Percentiles rank a stretch among this genome's conserved stretches.
Evolutionary conservation across 2,797 vertebrate species (phyloP).

Genomic region (Melanotaenia boesemani): DNA sequence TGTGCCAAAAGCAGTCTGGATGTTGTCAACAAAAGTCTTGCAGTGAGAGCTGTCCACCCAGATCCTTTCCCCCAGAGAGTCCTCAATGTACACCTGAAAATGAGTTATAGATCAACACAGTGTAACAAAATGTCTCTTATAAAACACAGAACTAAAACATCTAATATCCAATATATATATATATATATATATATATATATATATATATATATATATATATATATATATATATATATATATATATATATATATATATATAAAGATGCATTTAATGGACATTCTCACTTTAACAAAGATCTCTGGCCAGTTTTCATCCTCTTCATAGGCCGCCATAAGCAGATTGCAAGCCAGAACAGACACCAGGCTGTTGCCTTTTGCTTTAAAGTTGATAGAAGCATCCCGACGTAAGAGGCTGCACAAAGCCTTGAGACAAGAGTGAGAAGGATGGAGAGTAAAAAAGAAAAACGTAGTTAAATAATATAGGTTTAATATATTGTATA

Average conservation of each 20-base stretch:
- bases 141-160: too few relatives aligned
- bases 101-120: background rate
- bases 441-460: background rate
- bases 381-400: slow-evolving; percentile 97
- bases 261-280: background rate
- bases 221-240: too few relatives aligned
- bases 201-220: too few relatives aligned
- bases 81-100: slow-evolving; percentile 96
- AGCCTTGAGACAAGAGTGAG: slow-evolving; percentile 79
- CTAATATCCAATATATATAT: too few relatives aligned
- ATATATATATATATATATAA: too few relatives aligned
- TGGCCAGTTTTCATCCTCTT: slow-evolving; percentile 99
- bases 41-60: slow-evolving; percentile 99
- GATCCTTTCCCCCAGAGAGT: slow-evolving; percentile 96
- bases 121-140: background rate
- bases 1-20: slow-evolving; percentile 97
- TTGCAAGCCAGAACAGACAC: slow-evolving; percentile 97
- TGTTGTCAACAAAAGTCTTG: slow-evolving; percentile 96
- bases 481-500: background rate
- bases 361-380: slow-evolving; percentile 97
- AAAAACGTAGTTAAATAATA: slow-evolving; percentile 2
- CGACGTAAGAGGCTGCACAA: slow-evolving; percentile 95
- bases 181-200: too few relatives aligned
- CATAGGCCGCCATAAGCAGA: slow-evolving; percentile 97
- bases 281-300: slow-evolving; percentile 97